Percentiles rank a stretch among this genome's conserved stretches.
phyloP scores from a whole-genome alignment of 1,140 invertebrate species.

The Melitaea cinxia region DNA sequence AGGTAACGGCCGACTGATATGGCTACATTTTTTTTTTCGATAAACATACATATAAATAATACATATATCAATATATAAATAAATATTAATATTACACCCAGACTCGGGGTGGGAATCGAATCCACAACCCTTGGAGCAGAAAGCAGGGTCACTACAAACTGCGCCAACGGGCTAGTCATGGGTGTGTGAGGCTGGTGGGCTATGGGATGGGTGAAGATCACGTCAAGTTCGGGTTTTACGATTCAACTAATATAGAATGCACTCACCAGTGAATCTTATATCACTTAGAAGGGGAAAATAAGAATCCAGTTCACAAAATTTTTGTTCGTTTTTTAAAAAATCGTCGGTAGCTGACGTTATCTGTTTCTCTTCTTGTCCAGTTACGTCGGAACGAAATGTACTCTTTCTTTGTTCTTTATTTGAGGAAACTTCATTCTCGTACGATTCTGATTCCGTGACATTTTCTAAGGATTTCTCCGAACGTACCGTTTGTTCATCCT shows the following conservation, averaged over 20 bases:
- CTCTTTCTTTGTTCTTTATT: constrained; percentile 18
- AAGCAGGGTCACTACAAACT: too few species aligned
- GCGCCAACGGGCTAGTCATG: too few species aligned
- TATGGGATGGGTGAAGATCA: too few species aligned
- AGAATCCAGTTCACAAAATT: constrained; percentile 62
- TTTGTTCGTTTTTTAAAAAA: constrained; percentile 76
- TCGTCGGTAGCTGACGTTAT: constrained; percentile 60
- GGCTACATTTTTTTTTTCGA: too few species aligned
- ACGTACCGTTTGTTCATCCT: constrained; percentile 36
- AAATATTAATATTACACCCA: too few species aligned
- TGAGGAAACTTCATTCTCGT: constrained; percentile 20
- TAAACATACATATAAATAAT: too few species aligned
- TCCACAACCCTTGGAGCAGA: too few species aligned
- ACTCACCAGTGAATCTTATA: constrained; percentile 78
- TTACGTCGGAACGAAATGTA: constrained; percentile 38
- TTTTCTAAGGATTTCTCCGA: constrained; percentile 36
- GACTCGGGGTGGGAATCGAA: too few species aligned
- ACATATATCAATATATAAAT: too few species aligned
- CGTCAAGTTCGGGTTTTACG: too few species aligned
- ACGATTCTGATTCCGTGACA: constrained; percentile 30
- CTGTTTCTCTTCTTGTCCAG: constrained; percentile 42
- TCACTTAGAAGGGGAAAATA: constrained; percentile 71
- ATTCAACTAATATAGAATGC: neutral
- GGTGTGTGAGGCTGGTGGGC: too few species aligned
- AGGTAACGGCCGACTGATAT: too few species aligned